Conservation (phyloP, 2,888 invertebrate species). For the Eucriotettix oculatus region DNA sequence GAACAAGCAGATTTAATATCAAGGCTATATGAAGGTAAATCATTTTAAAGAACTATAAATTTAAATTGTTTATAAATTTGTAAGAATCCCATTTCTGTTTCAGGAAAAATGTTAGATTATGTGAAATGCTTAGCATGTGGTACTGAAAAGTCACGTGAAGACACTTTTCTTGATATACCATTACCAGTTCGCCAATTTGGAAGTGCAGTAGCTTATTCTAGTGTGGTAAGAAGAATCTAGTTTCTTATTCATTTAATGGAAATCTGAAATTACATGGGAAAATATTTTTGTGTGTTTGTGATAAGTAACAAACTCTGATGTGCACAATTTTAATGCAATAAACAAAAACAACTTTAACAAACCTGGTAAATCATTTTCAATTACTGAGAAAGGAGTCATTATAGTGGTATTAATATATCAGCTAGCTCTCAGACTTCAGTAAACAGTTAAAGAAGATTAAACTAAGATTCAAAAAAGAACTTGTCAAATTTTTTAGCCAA, state of each 20-base stretch:
- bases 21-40: slow-evolving; percentile 50
- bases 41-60: background rate
- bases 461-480: too few relatives aligned
- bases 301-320: too few relatives aligned
- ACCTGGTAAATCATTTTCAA: too few relatives aligned
- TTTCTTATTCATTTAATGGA: background rate
- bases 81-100: slow-evolving; percentile 2
- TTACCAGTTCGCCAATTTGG: slow-evolving; percentile 73
- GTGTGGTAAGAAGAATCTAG: slow-evolving; percentile 39
- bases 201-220: slow-evolving; percentile 54
- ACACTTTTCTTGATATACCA: slow-evolving; percentile 73
- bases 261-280: too few relatives aligned
- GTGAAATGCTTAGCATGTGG: slow-evolving; percentile 76
- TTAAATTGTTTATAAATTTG: background rate
- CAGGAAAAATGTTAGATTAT: slow-evolving; percentile 68
- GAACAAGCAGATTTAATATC: slow-evolving; percentile 68
- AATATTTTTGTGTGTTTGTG: too few relatives aligned
- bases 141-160: slow-evolving; percentile 64
- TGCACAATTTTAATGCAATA: too few relatives aligned
- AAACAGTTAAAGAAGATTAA: too few relatives aligned
- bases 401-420: too few relatives aligned
- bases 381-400: too few relatives aligned
- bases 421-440: too few relatives aligned
- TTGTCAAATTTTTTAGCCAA: too few relatives aligned
- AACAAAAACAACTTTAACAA: too few relatives aligned